phyloP scores from a whole-genome alignment of 37 sponge, comb jelly and placozoan genomes.

The Haliclona indistincta region DNA sequence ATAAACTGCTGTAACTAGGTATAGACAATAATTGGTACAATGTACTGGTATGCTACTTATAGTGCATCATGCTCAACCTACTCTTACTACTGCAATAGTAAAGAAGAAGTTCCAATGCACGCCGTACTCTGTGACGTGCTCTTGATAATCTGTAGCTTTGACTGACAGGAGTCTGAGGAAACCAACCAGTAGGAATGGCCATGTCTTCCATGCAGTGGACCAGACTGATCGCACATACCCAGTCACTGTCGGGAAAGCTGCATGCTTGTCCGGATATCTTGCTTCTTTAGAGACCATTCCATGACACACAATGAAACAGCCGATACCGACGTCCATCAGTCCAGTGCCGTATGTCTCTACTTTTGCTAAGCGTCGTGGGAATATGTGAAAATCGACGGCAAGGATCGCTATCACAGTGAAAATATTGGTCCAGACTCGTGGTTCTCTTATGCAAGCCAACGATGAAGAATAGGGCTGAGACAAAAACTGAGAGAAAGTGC shows the following conservation, averaged over 20 bases:
- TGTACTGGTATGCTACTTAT: too few relatives aligned
- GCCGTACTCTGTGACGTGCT: slow-evolving; percentile 93
- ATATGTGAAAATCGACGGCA: slow-evolving; percentile 92
- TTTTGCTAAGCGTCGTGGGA: slow-evolving; percentile 89
- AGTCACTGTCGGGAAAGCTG: background rate
- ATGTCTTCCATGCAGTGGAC: background rate
- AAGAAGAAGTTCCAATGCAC: slow-evolving; percentile 99
- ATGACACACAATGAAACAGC: slow-evolving; percentile 78
- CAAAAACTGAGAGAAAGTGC: too few relatives aligned
- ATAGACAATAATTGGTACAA: too few relatives aligned
- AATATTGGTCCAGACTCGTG: slow-evolving; percentile 70
- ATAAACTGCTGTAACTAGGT: too few relatives aligned
- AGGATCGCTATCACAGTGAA: slow-evolving; percentile 89
- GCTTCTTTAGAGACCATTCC: slow-evolving; percentile 84
- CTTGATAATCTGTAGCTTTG: slow-evolving; percentile 66
- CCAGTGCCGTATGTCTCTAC: slow-evolving; percentile 87
- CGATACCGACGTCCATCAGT: slow-evolving; percentile 97
- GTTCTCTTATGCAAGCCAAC: slow-evolving; percentile 65
- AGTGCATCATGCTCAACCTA: slow-evolving; percentile 35
- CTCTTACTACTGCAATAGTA: slow-evolving; percentile 86
- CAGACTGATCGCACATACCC: slow-evolving; percentile 22
- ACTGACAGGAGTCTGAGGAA: slow-evolving; percentile 66
- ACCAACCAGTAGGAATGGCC: slow-evolving; percentile 81
- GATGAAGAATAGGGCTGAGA: slow-evolving; percentile 14
- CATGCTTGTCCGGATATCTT: background rate